Percentiles rank a stretch among this genome's conserved stretches.
Evolutionary conservation across 1,140 invertebrate species (phyloP).

Genomic region (Formica exsecta): DNA sequence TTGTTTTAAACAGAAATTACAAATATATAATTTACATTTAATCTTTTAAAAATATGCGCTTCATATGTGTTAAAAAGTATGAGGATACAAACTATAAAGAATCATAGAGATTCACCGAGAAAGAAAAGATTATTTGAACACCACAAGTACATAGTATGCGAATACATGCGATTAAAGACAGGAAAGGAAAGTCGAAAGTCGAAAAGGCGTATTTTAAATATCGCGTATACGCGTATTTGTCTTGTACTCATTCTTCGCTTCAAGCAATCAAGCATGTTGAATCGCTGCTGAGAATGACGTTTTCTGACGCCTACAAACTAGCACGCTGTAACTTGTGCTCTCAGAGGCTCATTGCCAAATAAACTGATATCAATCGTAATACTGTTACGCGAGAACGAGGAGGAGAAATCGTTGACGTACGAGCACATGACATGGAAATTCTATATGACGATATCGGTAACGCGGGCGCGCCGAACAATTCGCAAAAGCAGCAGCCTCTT

Average conservation of each 20-base stretch:
- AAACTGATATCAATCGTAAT: constrained; percentile 36
- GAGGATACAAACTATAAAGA: not conserved
- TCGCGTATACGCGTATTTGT: constrained; percentile 26
- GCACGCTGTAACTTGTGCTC: not conserved
- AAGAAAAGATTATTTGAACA: not conserved
- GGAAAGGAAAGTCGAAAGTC: constrained; percentile 29
- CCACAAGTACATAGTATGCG: not conserved
- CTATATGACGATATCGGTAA: constrained; percentile 34
- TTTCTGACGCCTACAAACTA: constrained; percentile 42
- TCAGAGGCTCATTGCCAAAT: constrained; percentile 40
- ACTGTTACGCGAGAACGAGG: not conserved
- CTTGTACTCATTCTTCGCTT: constrained; percentile 36
- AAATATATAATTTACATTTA: not conserved
- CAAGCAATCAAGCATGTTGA: not conserved
- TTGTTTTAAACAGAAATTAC: not conserved
- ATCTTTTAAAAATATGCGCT: not conserved
- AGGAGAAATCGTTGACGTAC: constrained; percentile 41
- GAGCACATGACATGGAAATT: constrained; percentile 38
- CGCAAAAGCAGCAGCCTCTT: constrained; percentile 55
- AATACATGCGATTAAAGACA: not conserved
- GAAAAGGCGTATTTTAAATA: constrained; percentile 14
- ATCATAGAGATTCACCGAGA: not conserved
- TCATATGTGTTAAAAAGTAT: not conserved
- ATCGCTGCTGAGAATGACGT: constrained; percentile 6
- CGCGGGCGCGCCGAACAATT: constrained; percentile 49